A percentile compares a stretch with the other conserved stretches of the same genome.
Conservation (phyloP, 2,113 vertebrate genomes). For the Clarias gariepinus region DNA sequence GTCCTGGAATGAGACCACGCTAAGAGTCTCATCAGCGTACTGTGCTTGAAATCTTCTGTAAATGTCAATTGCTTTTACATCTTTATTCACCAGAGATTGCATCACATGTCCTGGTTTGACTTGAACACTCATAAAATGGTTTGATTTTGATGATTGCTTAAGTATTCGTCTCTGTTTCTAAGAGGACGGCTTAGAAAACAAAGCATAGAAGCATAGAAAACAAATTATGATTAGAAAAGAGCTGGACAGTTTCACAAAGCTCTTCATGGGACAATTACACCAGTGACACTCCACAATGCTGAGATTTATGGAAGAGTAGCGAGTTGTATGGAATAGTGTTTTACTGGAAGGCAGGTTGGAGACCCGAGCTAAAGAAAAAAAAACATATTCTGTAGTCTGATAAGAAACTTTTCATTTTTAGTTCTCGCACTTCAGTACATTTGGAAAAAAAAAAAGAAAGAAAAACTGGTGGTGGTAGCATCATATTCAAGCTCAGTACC, state of each 20-base stretch:
- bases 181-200: neutral
- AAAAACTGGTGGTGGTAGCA: neutral
- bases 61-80: no score
- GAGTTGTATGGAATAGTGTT: neutral
- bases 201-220: neutral
- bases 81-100: no score
- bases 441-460: neutral
- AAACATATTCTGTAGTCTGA: neutral
- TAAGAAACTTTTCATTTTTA: neutral
- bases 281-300: neutral
- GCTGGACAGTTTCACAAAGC: neutral
- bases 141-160: no score
- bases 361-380: no score
- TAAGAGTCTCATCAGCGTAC: no score
- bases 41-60: no score
- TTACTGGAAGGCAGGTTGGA: no score
- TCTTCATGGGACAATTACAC: neutral
- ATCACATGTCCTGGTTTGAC: no score
- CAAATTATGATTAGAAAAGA: neutral
- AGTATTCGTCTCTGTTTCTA: neutral
- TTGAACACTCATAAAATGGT: no score
- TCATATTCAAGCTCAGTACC: neutral
- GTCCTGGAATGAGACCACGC: no score
- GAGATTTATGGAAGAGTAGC: neutral
- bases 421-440: no score